Evolutionary conservation across 2,888 invertebrate species (phyloP), one percentile per base, ranked within the genome.

Genomic region (Watsonalla binaria): DNA sequence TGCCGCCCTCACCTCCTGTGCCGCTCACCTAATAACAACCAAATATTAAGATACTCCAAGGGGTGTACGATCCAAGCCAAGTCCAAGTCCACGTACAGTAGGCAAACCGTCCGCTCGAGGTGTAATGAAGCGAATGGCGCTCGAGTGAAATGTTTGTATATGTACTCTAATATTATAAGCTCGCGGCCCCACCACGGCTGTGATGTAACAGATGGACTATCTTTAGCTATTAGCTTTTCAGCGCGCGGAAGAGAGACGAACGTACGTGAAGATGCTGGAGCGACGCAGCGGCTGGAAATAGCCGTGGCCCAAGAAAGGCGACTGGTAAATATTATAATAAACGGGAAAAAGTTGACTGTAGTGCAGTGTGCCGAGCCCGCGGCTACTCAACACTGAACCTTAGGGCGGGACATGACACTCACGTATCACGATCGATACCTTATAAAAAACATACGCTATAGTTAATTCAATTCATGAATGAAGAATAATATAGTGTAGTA

Each of bases 241-340:
- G 60, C 70, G 76, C 61, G 86, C 67, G 84, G 71, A 84, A 84
- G 76, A 51, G 84, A 71, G 90, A 87, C 72, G 70, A 72, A 63
- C 52, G 59, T 56, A 67, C 46, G 42, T 42, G 11, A 5, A 24
- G 24, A 42, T 68, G 80, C 88, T 87, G 88, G 85, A 86, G 84
- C 63, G 78, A 72, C 78, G 78, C 66, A 74, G 70, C 76, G 73
- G 82, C 91, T 92, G 92, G 92, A 92, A 92, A 91, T 91, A 91
- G 92, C 82, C 82, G 80, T 90, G 84, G 88, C 80, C 92, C 92
- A 92, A 92, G 92, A 92, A 92, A 92, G 92, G 92, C 89, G 92
- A 89, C 81, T 86, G 82, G 84, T 88, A 86, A 87, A 90, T 90
- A 90, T 89, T 91, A 87, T 90, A 89, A 89, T 89, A 89, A 90